Conservation (phyloP, 1,140 invertebrate genomes). For the Micrasema minimum region DNA sequence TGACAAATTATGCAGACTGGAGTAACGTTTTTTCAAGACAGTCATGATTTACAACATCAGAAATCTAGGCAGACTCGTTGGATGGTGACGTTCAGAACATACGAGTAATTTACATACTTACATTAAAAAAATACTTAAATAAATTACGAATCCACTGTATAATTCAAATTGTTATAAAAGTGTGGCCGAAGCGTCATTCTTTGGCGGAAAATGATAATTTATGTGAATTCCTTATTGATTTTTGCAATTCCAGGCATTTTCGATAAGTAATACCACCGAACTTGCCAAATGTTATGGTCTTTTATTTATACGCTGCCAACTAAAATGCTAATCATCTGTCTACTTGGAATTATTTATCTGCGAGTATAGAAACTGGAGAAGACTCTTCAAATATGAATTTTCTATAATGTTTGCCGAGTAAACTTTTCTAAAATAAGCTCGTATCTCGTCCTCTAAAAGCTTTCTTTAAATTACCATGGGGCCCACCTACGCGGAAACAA, state of each 20-base stretch:
- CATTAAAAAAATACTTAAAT: constrained; percentile 24
- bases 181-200: constrained; percentile 1
- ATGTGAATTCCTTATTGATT: constrained; percentile 7
- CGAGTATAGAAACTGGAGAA: background rate
- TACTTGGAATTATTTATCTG: constrained; percentile 12
- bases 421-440: too few species aligned
- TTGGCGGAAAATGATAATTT: constrained; percentile 26
- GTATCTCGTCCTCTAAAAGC: background rate
- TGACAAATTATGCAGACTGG: constrained; percentile 24
- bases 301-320: constrained; percentile 15
- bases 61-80: constrained; percentile 13
- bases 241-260: constrained; percentile 3
- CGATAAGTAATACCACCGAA: constrained; percentile 10
- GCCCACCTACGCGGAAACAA: background rate
- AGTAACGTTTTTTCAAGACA: constrained; percentile 21
- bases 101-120: too few species aligned
- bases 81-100: background rate
- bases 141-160: constrained; percentile 4
- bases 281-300: constrained; percentile 8
- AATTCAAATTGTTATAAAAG: constrained; percentile 9
- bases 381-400: background rate
- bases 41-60: constrained; percentile 10
- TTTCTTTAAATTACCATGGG: background rate
- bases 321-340: constrained; percentile 28
- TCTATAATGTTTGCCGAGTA: constrained; percentile 9